Percentiles rank a stretch among this genome's conserved stretches.
Conservation (phyloP, 1,140 invertebrate genomes). For the Heliothis virescens region DNA sequence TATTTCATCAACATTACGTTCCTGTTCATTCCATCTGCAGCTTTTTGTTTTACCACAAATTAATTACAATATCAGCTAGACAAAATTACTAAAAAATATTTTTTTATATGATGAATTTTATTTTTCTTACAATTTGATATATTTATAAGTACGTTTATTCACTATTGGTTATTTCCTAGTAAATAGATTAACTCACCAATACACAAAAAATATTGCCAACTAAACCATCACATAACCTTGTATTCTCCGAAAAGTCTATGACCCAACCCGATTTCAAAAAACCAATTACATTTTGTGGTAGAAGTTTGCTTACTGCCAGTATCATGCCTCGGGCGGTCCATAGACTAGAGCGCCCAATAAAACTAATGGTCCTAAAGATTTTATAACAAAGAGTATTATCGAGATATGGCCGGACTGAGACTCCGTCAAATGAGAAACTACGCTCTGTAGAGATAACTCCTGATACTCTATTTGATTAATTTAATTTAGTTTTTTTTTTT, state of each 20-base stretch:
- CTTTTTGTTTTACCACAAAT: too few species aligned
- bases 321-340: slow-evolving; percentile 2
- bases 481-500: slow-evolving; percentile 24
- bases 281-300: slow-evolving; percentile 55
- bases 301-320: slow-evolving; percentile 23
- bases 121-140: background rate
- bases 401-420: slow-evolving; percentile 22
- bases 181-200: too few species aligned
- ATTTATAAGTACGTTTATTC: too few species aligned
- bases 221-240: background rate
- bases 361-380: slow-evolving; percentile 53
- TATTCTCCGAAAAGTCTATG: slow-evolving; percentile 4
- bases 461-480: slow-evolving; percentile 42
- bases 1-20: too few species aligned
- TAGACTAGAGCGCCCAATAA: slow-evolving; percentile 52
- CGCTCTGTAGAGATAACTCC: slow-evolving; percentile 5
- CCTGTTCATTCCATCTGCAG: too few species aligned
- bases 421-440: background rate
- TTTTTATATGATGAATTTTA: too few species aligned
- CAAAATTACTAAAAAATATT: too few species aligned
- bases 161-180: too few species aligned
- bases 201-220: background rate
- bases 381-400: slow-evolving; percentile 54
- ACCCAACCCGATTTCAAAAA: slow-evolving; percentile 35
- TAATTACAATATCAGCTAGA: too few species aligned